Conservation (phyloP, 2,113 vertebrate species). For the Mormoops blainvillei region DNA sequence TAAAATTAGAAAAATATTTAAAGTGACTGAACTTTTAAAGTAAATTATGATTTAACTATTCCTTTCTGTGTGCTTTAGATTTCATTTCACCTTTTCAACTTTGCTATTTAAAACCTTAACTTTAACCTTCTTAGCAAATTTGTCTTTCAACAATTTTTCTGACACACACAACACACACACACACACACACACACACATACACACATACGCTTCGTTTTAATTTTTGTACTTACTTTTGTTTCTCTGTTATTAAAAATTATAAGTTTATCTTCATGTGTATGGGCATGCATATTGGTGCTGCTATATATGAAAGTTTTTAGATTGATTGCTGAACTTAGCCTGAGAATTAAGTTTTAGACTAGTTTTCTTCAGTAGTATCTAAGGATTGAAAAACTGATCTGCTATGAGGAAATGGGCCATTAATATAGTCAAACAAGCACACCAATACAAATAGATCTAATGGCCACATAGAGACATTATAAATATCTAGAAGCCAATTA, state of each 20-base stretch:
- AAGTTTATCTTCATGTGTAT: background rate
- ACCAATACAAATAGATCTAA: background rate
- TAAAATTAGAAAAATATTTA: background rate
- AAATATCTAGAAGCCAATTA: background rate
- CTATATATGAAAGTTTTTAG: background rate
- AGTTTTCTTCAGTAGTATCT: conserved; percentile 10
- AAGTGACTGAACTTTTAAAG: background rate
- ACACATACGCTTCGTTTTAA: background rate
- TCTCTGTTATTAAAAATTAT: background rate
- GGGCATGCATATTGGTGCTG: background rate
- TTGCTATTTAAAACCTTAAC: background rate
- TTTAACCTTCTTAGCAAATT: background rate
- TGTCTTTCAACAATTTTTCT: background rate
- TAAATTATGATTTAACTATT: background rate
- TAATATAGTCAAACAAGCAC: background rate
- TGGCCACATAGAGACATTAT: background rate
- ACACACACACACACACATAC: background rate
- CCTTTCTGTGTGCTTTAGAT: background rate
- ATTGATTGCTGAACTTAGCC: background rate
- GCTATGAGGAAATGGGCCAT: background rate
- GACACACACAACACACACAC: background rate
- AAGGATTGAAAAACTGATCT: conserved; percentile 23
- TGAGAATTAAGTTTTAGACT: background rate
- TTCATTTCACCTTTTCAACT: background rate
- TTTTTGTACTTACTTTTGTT: background rate